Evolutionary conservation across 2,113 vertebrate species (phyloP), one percentile per base, ranked within the genome.

Genomic region (Xiphophorus couchianus): DNA sequence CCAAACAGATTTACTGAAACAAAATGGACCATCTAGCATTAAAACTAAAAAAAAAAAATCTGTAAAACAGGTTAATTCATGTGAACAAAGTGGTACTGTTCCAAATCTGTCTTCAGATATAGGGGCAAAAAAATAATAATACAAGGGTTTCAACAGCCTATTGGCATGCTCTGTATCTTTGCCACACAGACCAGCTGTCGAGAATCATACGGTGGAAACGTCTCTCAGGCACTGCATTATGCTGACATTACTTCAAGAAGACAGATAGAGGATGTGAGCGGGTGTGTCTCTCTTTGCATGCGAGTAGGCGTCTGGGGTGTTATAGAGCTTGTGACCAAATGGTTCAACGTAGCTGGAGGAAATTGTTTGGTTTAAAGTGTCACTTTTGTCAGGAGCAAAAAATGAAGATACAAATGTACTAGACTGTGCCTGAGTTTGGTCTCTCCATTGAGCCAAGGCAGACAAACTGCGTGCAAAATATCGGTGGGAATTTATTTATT

Each of bases 111-210:
- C 85, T 88, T 66, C 80, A 87, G 84, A 89, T 84, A 85, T 35
- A 7, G 33, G 33, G 69, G 65, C 28, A 82, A 86, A 80, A 89
- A 88, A 82, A 91, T 51, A 82, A 48, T 15, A 48, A 48, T 19
- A 19, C 17, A 19, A 48, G 17, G 87, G 91, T 93, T 91, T 89
- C 72, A 86, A 83, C 78, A 91, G 90, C 93, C 93, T 93, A 92
- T 85, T 89, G 84, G 83, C 78, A 73, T 83, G 81, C 71, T 80
- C 78, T 76, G 81, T 86, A 87, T 92, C 86, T 93, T 87, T 79
- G 84, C 35, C 7, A 71, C 76, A 71, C 74, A 90, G 69, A 87
- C 87, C 91, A 93, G 91, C 90, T 93, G 90, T 82, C 88, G 74
- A 68, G 39, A 86, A 84, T 87, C 76, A 86, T 80, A 70, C 58